Conservation (phyloP, 2,888 invertebrate species). For the Cordylochernes scorpioides region DNA sequence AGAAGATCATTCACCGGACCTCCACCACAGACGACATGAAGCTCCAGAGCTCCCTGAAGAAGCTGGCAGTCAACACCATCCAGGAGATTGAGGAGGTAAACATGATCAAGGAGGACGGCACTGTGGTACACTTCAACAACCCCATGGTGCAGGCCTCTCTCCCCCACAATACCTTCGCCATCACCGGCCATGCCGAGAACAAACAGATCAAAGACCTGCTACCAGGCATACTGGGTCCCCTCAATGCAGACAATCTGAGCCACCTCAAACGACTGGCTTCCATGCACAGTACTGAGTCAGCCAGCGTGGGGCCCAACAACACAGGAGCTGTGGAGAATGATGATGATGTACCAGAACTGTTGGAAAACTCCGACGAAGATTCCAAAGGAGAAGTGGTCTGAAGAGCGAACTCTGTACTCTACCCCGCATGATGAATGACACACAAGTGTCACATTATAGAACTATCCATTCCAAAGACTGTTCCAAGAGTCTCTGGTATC, state of each 20-base stretch:
- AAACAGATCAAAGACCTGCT: slow-evolving; percentile 93
- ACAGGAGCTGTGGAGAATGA: no score
- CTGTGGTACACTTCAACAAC: slow-evolving; percentile 97
- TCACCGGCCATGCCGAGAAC: slow-evolving; percentile 90
- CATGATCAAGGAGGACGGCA: slow-evolving; percentile 98
- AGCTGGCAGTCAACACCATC: slow-evolving; percentile 88
- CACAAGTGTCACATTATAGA: no score
- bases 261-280: slow-evolving; percentile 49
- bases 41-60: slow-evolving; percentile 87
- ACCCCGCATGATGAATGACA: no score
- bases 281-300: slow-evolving; percentile 18
- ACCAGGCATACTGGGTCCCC: slow-evolving; percentile 85
- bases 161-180: slow-evolving; percentile 93
- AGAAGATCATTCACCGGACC: slow-evolving; percentile 98
- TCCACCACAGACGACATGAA: slow-evolving; percentile 99
- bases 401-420: no score
- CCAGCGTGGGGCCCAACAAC: no score
- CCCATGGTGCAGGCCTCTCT: slow-evolving; percentile 98
- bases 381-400: no score
- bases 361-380: no score
- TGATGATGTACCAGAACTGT: no score
- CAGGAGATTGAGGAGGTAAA: slow-evolving; percentile 98
- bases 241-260: slow-evolving; percentile 84
- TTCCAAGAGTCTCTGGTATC: no score
- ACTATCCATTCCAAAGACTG: no score